Evolutionary conservation across 2,797 vertebrate species (phyloP).

Genomic region (Chaetodon trifasciatus): DNA sequence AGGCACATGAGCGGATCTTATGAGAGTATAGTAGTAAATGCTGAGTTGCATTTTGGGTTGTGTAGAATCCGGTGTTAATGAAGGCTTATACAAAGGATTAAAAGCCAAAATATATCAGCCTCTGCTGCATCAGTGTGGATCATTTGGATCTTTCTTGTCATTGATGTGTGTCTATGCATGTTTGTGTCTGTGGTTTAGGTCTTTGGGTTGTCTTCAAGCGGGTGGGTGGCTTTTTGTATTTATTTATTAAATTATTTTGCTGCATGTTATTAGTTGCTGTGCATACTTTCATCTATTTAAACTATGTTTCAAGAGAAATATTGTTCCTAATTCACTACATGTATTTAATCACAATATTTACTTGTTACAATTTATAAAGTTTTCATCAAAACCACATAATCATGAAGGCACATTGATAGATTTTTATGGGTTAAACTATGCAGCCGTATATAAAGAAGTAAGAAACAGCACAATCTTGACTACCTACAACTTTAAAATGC

Average conservation of each 20-base stretch:
- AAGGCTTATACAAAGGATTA: background rate
- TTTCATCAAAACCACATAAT: background rate
- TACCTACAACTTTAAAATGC: background rate
- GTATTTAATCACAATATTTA: background rate
- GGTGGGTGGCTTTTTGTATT: background rate
- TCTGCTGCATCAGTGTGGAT: background rate
- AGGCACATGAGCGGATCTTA: background rate
- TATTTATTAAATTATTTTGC: background rate
- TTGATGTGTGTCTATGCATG: background rate
- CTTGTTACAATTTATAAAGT: background rate
- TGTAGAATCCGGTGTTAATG: background rate
- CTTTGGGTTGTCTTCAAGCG: conserved; percentile 10
- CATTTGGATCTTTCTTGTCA: background rate
- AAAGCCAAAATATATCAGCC: background rate
- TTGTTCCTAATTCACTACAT: background rate
- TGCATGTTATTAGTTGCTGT: background rate
- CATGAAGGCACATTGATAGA: background rate
- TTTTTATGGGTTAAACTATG: background rate
- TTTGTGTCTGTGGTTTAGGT: background rate
- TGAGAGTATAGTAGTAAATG: background rate
- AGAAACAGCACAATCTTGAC: background rate
- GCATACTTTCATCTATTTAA: background rate
- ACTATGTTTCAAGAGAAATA: background rate
- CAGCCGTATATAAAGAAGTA: background rate
- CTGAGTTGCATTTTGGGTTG: background rate